Evolutionary conservation across 1,140 invertebrate species (phyloP), one percentile per base, ranked within the genome.

Genomic region (Apis laboriosa): DNA sequence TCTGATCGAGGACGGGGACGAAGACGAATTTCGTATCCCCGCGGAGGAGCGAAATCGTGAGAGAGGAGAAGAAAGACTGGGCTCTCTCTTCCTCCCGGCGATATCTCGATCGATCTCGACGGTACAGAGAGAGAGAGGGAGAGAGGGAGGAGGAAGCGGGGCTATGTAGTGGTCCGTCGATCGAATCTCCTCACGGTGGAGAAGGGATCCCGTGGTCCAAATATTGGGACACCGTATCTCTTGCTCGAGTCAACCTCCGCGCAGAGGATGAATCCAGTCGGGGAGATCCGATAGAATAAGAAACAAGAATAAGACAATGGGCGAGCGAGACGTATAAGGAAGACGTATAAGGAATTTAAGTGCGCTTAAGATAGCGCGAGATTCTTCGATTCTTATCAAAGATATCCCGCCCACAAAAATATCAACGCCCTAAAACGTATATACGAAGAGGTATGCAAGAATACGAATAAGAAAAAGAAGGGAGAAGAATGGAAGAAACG

Each of bases 141-240:
- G 60, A 64, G 67, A 53, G 77, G 77, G 51, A 60, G 70, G 43
- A n/a, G 28, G 78, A 80, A 56, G 60, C 58, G 24, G 61, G 61
- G 24, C n/a, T 17, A 66, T n/a, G n/a, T n/a, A 73, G 56, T 51
- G 81, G 80, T 71, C 70, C 86, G 85, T 86, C 85, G 86, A 84
- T 85, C 80, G 84, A 56, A 89, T 89, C 87, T 89, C 77, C 11
- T 5, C 34, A 13, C 17, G 8, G 17, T 43, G 76, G 74, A 77
- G 80, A 83, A 84, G 78, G 68, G 85, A 43, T 84, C 75, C 79
- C 77, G 83, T 85, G 90, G 90, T 92, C 92, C 90, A 92, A 92
- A 93, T 92, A 92, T 93, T 93, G 89, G 90, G 92, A 93, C 92
- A 92, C 85, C 87, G 80, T 64, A 83, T 83, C 81, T 86, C 83